A percentile compares a stretch with the other conserved stretches of the same genome.
Conservation (phyloP, 30 jellyfish, hydroid and myxozoan genomes). For the Euphysa ruthae region DNA sequence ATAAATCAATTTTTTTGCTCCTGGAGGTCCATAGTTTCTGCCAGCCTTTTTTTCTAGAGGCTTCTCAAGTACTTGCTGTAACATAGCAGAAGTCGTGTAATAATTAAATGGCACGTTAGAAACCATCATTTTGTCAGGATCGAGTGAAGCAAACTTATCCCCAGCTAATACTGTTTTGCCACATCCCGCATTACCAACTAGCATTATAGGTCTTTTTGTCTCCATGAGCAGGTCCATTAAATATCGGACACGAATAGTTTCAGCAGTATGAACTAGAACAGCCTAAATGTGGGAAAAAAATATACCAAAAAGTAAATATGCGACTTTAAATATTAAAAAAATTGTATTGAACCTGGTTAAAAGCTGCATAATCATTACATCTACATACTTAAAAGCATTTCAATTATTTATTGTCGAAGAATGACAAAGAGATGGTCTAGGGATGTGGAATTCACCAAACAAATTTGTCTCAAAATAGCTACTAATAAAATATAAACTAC, state of each 20-base stretch:
- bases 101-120: conserved; percentile 92
- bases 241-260: conserved; percentile 84
- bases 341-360: too few relatives aligned
- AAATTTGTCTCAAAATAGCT: too few relatives aligned
- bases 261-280: conserved; percentile 94
- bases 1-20: conserved; percentile 76
- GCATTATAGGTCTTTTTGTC: conserved; percentile 83
- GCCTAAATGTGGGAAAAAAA: conserved; percentile 51
- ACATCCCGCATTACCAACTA: conserved; percentile 96
- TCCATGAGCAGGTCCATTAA: conserved; percentile 85
- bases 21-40: conserved; percentile 98
- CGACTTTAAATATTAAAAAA: too few relatives aligned
- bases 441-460: too few relatives aligned
- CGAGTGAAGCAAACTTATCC: conserved; percentile 86
- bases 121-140: conserved; percentile 87
- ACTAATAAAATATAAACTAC: too few relatives aligned
- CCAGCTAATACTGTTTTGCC: conserved; percentile 98
- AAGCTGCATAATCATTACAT: too few relatives aligned
- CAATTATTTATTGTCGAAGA: too few relatives aligned
- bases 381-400: too few relatives aligned
- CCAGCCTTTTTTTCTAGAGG: conserved; percentile 98
- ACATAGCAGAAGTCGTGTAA: conserved; percentile 96
- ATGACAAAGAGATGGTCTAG: too few relatives aligned
- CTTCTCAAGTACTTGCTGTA: conserved; percentile 84
- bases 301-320: too few relatives aligned